Evolutionary conservation across 2,888 invertebrate genomes (phyloP).

Genomic region (Chrysolina oricalcia): DNA sequence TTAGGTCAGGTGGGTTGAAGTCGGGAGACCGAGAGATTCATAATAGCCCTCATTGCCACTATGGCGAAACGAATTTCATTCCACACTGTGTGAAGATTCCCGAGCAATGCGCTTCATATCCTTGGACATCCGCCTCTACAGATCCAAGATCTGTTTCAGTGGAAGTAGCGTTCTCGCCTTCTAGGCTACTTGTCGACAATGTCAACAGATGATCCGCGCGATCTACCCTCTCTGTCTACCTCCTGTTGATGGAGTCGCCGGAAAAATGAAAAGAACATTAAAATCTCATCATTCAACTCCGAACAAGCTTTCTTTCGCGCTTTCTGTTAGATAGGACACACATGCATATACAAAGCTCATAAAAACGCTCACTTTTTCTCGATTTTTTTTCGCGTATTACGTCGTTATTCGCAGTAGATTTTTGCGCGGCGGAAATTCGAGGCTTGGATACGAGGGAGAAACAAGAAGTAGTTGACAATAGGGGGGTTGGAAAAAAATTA

Average conservation of each 20-base stretch:
- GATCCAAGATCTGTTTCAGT: constrained; percentile 32
- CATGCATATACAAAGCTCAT: constrained; percentile 8
- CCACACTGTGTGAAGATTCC: too few relatives aligned
- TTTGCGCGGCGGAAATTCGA: neutral
- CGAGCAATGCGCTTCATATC: neutral
- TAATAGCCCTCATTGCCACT: too few relatives aligned
- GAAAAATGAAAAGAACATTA: constrained; percentile 34
- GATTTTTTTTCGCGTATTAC: constrained; percentile 1
- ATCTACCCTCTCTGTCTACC: constrained; percentile 14
- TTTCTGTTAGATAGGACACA: constrained; percentile 24
- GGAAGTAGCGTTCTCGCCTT: constrained; percentile 41
- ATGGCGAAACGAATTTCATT: too few relatives aligned
- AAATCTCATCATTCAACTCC: constrained; percentile 32
- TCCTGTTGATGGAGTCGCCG: constrained; percentile 31
- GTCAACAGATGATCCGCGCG: constrained; percentile 46
- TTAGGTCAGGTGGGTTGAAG: too few relatives aligned
- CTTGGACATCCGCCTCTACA: constrained; percentile 24
- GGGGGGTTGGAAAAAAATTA: too few relatives aligned
- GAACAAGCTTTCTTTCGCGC: constrained; percentile 14
- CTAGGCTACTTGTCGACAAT: constrained; percentile 42
- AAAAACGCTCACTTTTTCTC: neutral
- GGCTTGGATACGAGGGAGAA: neutral
- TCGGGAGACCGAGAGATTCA: too few relatives aligned
- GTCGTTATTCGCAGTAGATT: neutral
- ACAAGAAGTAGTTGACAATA: neutral